phyloP scores from a whole-genome alignment of 2,888 invertebrate species.

The Carabus problematicus region DNA sequence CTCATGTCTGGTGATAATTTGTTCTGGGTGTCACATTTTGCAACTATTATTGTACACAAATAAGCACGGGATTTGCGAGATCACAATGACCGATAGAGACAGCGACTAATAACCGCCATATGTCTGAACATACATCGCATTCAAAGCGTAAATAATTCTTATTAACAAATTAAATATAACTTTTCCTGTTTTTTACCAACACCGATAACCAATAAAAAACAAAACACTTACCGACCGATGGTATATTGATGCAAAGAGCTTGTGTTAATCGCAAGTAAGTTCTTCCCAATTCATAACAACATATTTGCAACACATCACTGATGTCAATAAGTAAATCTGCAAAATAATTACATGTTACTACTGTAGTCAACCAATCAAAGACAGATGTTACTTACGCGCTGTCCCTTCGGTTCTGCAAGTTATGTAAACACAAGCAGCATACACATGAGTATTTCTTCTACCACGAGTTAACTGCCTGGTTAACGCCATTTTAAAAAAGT shows the following conservation, averaged over 20 bases:
- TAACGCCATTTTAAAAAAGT: constrained; percentile 92
- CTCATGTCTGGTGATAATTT: no score
- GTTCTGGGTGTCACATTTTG: no score
- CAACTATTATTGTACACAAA: no score
- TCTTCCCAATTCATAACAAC: constrained; percentile 93
- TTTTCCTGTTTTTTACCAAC: no score
- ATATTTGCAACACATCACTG: constrained; percentile 95
- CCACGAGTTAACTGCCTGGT: constrained; percentile 87
- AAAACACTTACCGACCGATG: constrained; percentile 80
- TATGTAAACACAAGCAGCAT: constrained; percentile 97
- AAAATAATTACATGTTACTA: constrained; percentile 1
- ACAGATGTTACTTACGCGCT: constrained; percentile 73
- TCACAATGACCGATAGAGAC: no score
- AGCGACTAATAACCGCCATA: no score
- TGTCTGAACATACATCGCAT: no score
- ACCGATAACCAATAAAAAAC: constrained; percentile 14
- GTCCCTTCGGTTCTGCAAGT: constrained; percentile 95
- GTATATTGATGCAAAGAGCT: constrained; percentile 88
- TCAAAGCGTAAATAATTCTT: no score
- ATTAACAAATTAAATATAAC: no score
- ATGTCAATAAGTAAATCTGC: constrained; percentile 94
- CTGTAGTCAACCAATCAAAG: background rate
- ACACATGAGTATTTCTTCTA: constrained; percentile 86
- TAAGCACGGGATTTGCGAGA: no score
- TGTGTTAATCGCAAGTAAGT: constrained; percentile 90